phyloP scores from a whole-genome alignment of 2,113 vertebrate genomes.

The Lota lota region DNA sequence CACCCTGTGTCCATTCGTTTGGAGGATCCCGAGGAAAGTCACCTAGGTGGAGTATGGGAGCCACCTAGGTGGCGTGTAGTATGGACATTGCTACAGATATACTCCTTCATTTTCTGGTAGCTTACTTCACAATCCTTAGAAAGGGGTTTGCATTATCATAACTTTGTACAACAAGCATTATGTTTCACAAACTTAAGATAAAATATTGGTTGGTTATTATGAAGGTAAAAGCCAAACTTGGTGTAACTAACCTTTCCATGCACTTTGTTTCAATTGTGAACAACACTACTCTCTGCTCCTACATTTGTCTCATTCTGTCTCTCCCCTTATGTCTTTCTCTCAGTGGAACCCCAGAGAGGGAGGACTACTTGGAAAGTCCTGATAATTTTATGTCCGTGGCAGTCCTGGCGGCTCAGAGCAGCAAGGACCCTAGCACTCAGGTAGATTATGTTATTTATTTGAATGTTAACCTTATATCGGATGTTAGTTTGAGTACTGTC shows the following conservation, averaged over 20 bases:
- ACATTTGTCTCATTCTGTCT: neutral
- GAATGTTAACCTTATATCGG: too few species aligned
- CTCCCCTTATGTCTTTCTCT: neutral
- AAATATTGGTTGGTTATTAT: neutral
- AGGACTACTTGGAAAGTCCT: constrained; percentile 94
- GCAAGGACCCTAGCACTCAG: constrained; percentile 97
- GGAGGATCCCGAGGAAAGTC: too few species aligned
- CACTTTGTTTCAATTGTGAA: neutral
- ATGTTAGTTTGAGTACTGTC: too few species aligned
- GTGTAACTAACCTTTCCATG: neutral
- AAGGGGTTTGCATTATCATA: too few species aligned
- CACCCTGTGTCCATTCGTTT: too few species aligned
- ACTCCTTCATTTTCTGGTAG: too few species aligned
- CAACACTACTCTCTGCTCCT: neutral
- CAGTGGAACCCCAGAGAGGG: constrained; percentile 75
- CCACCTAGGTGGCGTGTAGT: too few species aligned
- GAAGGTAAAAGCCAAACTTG: neutral
- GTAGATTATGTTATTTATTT: constrained; percentile 56
- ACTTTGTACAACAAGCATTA: too few species aligned
- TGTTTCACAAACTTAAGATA: too few species aligned
- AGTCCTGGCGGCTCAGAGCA: constrained; percentile 94
- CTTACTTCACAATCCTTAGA: too few species aligned
- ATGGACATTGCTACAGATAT: too few species aligned
- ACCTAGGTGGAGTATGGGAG: too few species aligned
- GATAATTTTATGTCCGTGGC: constrained; percentile 98